phyloP scores from a whole-genome alignment of 2,797 vertebrate genomes.

The Arnoldichthys spilopterus region DNA sequence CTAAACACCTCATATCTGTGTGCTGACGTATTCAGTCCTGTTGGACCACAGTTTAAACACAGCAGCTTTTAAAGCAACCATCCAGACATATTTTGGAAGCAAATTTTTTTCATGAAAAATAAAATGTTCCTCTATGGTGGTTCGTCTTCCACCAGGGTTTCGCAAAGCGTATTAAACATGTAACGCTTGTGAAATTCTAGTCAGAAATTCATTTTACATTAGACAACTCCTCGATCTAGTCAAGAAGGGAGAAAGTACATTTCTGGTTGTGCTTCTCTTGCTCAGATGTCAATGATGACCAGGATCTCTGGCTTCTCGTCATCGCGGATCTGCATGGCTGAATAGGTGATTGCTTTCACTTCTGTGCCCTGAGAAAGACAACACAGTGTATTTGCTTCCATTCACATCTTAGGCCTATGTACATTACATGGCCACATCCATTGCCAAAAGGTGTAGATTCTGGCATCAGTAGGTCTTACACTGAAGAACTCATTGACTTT shows the following conservation, averaged over 20 bases:
- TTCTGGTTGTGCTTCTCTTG: too few relatives aligned
- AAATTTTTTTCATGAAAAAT: too few relatives aligned
- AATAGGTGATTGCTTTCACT: conserved; percentile 98
- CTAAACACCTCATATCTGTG: too few relatives aligned
- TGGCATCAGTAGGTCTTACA: too few relatives aligned
- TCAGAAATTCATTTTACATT: neutral
- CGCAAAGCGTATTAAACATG: neutral
- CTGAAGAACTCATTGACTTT: too few relatives aligned
- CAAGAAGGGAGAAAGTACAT: neutral
- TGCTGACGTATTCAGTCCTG: too few relatives aligned
- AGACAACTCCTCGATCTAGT: neutral
- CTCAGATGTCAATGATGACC: conserved; percentile 93
- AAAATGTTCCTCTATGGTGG: too few relatives aligned
- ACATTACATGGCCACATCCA: too few relatives aligned
- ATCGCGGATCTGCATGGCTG: conserved; percentile 95
- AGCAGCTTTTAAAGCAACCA: too few relatives aligned
- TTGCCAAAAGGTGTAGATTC: too few relatives aligned
- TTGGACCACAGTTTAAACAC: too few relatives aligned
- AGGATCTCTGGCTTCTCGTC: conserved; percentile 91
- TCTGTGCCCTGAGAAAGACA: conserved; percentile 88
- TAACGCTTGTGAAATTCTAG: neutral
- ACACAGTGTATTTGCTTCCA: neutral
- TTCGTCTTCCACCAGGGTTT: neutral
- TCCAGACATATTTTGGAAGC: too few relatives aligned
- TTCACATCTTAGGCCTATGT: neutral